Evolutionary conservation across 2,113 vertebrate genomes (phyloP), one percentile per base, ranked within the genome.

Genomic region (Nycticebus coucang): DNA sequence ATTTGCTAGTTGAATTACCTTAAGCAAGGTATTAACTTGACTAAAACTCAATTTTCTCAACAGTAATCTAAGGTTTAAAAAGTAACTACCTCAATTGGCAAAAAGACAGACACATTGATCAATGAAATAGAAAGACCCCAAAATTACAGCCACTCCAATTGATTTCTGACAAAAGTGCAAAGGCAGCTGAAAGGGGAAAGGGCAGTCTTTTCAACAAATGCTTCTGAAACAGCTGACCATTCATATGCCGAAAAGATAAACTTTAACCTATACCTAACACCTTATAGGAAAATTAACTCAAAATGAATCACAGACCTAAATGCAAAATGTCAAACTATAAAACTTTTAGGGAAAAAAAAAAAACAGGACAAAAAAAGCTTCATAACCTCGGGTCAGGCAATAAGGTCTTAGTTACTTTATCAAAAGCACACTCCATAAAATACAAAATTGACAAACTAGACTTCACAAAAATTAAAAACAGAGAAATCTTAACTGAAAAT

Each of bases 61-160:
- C 74, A 95, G 96, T 82, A 85, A 95, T 85, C 9, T 10, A 13
- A 85, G 28, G 66, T 86, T 84, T 93, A 77, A 89, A 94, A 96
- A 62, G 53, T 30, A 91, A 59, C 68, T 80, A 74, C 41, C 33
- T 66, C 35, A 91, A 69, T 2, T 75, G 79, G 45, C 92, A 93
- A 89, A 87, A 95, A 69, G 50, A 89, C 5, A 96, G 17, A 84
- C 64, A 92, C 18, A 60, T 18, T 62, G n/a, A 60, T 79, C 79
- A 94, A 62, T 41, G 88, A 91, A 96, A 90, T 62, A 60, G 59
- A 93, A 87, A 91, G 26, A 86, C 30, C 81, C 55, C 62, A 96
- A 93, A 97, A 89, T 28, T 0, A 95, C 57, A 96, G 85, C 55
- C 87, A 82, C 84, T 50, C 64, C 80, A 57, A 71, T 2, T 83